Conservation (phyloP, 2,888 invertebrate species). For the Vanessa cardui region DNA sequence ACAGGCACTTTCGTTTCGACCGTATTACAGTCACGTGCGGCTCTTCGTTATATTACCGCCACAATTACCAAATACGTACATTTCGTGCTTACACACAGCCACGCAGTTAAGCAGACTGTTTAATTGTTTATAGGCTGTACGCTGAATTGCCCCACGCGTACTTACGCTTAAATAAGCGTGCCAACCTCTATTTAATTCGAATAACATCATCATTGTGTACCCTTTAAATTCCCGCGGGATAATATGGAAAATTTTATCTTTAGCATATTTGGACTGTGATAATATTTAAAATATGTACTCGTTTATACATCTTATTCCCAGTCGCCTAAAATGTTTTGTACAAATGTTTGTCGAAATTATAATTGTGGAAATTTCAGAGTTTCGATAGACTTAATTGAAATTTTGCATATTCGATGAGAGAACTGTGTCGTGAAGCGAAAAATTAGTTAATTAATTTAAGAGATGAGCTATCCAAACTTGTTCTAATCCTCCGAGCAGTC, state of each 20-base stretch:
- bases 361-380: slow-evolving; percentile 14
- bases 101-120: slow-evolving; percentile 47
- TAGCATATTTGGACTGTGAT: slow-evolving; percentile 22
- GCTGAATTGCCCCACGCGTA: slow-evolving; percentile 42
- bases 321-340: not conserved
- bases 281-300: slow-evolving; percentile 16
- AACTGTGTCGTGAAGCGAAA: slow-evolving; percentile 50
- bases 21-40: slow-evolving; percentile 68
- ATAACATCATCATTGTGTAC: slow-evolving; percentile 33
- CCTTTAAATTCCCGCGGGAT: slow-evolving; percentile 35
- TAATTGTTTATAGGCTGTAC: slow-evolving; percentile 50
- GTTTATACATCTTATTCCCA: slow-evolving; percentile 14
- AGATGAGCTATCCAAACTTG: slow-evolving; percentile 58
- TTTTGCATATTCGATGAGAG: slow-evolving; percentile 25
- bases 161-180: slow-evolving; percentile 42
- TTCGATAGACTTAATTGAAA: slow-evolving; percentile 12
- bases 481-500: slow-evolving; percentile 59
- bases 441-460: slow-evolving; percentile 65
- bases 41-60: slow-evolving; percentile 62
- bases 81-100: slow-evolving; percentile 47
- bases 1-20: slow-evolving; percentile 57
- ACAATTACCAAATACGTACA: slow-evolving; percentile 69
- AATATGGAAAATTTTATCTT: slow-evolving; percentile 35
- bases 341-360: slow-evolving; percentile 18
- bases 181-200: slow-evolving; percentile 36